A percentile compares a stretch with the other conserved stretches of the same genome.
phyloP scores from a whole-genome alignment of 2,113 vertebrate genomes.

The Piprites chloris region DNA sequence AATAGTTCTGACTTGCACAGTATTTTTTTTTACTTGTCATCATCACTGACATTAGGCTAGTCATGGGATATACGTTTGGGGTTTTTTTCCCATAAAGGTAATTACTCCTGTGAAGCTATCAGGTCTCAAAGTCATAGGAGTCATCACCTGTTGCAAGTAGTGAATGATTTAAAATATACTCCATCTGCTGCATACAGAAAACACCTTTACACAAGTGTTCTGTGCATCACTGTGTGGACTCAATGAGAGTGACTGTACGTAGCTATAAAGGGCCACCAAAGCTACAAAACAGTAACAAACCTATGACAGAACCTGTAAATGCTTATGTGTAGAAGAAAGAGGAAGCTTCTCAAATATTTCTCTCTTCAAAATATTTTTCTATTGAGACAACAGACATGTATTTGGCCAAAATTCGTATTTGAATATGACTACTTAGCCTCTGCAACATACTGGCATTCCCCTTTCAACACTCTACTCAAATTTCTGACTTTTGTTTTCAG shows the following conservation, averaged over 20 bases:
- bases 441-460: background rate
- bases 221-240: background rate
- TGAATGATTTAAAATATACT: background rate
- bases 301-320: background rate
- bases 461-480: background rate
- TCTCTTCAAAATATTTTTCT: background rate
- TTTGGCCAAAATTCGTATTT: background rate
- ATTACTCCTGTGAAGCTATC: background rate
- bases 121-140: background rate
- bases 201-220: background rate
- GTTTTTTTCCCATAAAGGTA: background rate
- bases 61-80: background rate
- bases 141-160: background rate
- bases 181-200: background rate
- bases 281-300: background rate
- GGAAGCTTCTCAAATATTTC: background rate
- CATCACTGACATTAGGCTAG: background rate
- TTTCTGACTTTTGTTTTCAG: background rate
- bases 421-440: background rate
- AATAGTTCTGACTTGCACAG: background rate
- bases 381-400: background rate
- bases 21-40: background rate
- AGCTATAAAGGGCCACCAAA: background rate
- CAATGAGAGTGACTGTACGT: background rate
- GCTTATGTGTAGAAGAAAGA: background rate